phyloP scores from a whole-genome alignment of 1,140 invertebrate species.

The Chrysomallon squamiferum region DNA sequence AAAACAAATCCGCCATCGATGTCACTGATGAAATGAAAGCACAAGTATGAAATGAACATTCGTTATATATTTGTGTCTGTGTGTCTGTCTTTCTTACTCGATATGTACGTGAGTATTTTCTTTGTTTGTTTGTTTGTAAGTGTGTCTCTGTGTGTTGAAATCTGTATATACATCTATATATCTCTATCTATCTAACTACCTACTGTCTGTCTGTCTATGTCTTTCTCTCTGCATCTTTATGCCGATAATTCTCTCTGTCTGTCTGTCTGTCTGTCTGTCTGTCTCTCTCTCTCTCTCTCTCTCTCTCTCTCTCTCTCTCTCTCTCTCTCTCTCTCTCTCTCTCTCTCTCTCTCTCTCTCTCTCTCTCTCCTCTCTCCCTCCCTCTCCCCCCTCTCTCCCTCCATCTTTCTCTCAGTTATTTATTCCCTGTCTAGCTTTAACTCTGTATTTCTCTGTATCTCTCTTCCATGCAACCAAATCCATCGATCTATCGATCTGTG shows the following conservation, averaged over 20 bases:
- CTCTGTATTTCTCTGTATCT: no score
- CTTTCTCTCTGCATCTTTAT: background rate
- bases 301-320: conserved; percentile 11
- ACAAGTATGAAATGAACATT: conserved; percentile 70
- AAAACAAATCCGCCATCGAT: conserved; percentile 34
- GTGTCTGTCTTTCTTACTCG: background rate
- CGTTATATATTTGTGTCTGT: no score
- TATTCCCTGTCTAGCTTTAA: no score
- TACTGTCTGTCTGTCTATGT: background rate
- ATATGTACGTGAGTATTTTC: background rate
- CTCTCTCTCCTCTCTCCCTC: background rate
- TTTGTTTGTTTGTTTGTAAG: no score
- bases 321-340: conserved; percentile 1
- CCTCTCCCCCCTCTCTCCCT: background rate
- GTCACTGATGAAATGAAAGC: conserved; percentile 71
- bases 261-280: background rate
- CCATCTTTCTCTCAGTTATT: background rate
- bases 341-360: conserved; percentile 5
- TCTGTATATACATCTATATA: background rate
- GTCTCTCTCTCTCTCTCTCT: conserved; percentile 9
- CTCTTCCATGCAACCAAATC: no score
- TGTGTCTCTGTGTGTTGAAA: no score
- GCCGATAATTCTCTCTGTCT: no score
- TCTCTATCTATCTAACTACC: no score
- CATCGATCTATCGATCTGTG: no score